Conservation (phyloP, 2,888 invertebrate species). For the Lepidocyrtinus sp. region DNA sequence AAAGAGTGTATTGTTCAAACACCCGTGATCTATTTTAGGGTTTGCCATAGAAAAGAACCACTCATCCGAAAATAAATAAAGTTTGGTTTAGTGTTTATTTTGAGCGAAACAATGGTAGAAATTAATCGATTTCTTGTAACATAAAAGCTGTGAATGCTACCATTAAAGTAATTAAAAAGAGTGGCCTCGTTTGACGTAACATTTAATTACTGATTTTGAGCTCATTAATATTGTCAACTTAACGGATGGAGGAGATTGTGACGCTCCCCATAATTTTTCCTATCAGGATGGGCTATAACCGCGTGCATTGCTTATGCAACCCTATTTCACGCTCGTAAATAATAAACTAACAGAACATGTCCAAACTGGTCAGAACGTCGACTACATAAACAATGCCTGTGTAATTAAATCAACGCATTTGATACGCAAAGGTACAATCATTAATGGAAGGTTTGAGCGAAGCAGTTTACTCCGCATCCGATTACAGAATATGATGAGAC, state of each 20-base stretch:
- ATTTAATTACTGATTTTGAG: not conserved
- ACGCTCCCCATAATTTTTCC: too few species aligned
- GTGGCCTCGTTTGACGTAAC: not conserved
- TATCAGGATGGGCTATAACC: too few species aligned
- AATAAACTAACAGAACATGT: not conserved
- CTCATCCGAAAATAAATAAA: not conserved
- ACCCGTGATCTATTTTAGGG: conserved; percentile 6
- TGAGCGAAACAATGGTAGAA: too few species aligned
- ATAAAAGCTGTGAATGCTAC: not conserved
- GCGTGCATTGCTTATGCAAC: too few species aligned
- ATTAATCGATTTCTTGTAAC: not conserved
- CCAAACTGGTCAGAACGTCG: not conserved
- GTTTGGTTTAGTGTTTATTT: too few species aligned
- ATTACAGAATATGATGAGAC: too few species aligned
- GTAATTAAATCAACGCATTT: conserved; percentile 1
- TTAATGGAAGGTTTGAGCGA: too few species aligned
- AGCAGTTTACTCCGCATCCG: too few species aligned
- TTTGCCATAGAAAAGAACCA: not conserved
- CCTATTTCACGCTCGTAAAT: too few species aligned
- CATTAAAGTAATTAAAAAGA: not conserved
- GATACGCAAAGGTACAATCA: too few species aligned
- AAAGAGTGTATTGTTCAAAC: not conserved
- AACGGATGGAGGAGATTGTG: too few species aligned
- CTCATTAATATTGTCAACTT: conserved; percentile 2
- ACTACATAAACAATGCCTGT: not conserved